These are phyloP conservation scores for Pollachius pollachius DNA, from an alignment of 2,113 vertebrate species.

Conservation along the genomic window DNA sequence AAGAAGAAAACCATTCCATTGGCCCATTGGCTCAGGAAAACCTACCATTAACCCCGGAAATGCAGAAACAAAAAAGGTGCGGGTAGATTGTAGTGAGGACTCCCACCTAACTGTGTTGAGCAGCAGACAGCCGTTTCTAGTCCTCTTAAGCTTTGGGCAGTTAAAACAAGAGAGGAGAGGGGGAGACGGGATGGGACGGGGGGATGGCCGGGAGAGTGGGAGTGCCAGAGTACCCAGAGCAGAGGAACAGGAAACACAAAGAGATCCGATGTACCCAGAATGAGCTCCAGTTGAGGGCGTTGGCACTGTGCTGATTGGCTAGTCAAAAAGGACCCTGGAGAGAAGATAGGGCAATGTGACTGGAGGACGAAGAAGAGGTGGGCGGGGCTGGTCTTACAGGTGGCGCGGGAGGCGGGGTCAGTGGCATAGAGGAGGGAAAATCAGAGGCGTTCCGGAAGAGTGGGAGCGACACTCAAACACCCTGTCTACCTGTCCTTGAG, in stretches of 20 bases:
- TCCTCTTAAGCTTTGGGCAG: too few relatives aligned
- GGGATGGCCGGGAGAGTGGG: not conserved
- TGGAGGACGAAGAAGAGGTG: not conserved
- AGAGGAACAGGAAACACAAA: not conserved
- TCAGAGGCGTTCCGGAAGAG: too few relatives aligned
- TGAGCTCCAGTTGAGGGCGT: slow-evolving; percentile 16
- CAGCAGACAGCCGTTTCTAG: too few relatives aligned
- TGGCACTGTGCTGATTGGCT: slow-evolving; percentile 50
- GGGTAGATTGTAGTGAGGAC: too few relatives aligned
- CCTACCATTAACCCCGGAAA: too few relatives aligned
- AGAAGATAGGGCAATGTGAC: not conserved
- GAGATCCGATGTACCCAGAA: not conserved
- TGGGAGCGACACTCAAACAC: too few relatives aligned
- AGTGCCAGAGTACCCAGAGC: not conserved
- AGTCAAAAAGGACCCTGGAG: slow-evolving; percentile 18
- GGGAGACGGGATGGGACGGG: not conserved
- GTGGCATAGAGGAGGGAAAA: too few relatives aligned
- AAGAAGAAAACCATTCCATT: too few relatives aligned
- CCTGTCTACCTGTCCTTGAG: slow-evolving; percentile 96
- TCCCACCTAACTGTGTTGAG: too few relatives aligned
- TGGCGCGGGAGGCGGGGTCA: not conserved
- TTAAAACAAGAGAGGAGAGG: not conserved
- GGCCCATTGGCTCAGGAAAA: too few relatives aligned
- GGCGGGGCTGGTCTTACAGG: slow-evolving; percentile 14
- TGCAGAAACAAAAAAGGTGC: too few relatives aligned